Base-by-base conservation (phyloP, 2,797 vertebrate genomes). In the Calcarius lapponicus region DNA sequence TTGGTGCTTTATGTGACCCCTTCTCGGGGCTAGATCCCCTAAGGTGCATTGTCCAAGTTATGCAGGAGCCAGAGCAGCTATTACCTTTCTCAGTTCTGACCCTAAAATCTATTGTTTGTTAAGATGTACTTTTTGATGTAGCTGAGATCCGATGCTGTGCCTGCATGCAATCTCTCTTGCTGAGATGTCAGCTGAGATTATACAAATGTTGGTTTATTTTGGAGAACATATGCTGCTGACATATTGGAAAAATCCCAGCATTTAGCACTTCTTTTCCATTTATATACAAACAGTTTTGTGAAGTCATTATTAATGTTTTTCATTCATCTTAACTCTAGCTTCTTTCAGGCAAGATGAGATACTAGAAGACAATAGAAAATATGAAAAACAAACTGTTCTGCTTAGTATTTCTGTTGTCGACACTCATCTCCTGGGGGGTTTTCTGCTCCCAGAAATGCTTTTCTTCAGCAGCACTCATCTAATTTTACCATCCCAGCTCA, bases 351-450 rank as follows among this genome's bases (percentile, higher is more conserved):
- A 89, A 88, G 38, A 90, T 32, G 48, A 78, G 50, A 31, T 60
- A 85, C 54, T 82, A 62, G 69, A 94, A 92, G 86, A 61, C 69
- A 86, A 40, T 10, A 92, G n/a, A 69, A 80, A 83, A 82, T 78
- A 2, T 47, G 28, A 72, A 93, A 94, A 95, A 16, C 19, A 88
- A 82, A 18, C 17, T 54, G 16, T 84, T 95, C 86, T 88, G 45
- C 22, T 80, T 75, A 51, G 40, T 48, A 72, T 72, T 94, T 85
- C 50, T 92, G 42, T 70, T 94, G 57, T 88, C 72, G 84, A 48
- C 69, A 65, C 31, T 80, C 1, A 0, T 78, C 53, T 92, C 42
- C 71, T 88, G 32, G 32, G 48, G 12, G 7, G 7, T 29, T 83
- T 93, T 67, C 60, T 81, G n/a, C 64, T n/a, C 18, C 79, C 70